These are phyloP conservation scores for Campylomormyrus tamandua DNA, from an alignment of 2,113 vertebrate genomes.

Conservation along the genomic window DNA sequence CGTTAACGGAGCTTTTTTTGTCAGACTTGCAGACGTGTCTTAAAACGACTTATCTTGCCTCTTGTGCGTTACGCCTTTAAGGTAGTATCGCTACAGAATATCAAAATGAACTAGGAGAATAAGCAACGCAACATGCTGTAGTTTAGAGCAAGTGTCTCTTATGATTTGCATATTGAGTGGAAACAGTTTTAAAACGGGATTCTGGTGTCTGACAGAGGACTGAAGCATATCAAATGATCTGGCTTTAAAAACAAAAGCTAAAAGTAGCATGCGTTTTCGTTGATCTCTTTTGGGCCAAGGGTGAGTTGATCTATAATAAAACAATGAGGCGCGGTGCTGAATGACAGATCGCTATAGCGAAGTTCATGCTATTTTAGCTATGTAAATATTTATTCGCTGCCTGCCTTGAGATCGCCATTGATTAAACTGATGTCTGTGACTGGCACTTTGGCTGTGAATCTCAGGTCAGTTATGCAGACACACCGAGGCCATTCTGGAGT, in stretches of 20 bases:
- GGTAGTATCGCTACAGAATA: not conserved
- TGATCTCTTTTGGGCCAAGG: not conserved
- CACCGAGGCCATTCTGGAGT: not conserved
- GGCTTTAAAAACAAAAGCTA: not conserved
- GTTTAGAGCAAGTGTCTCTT: not conserved
- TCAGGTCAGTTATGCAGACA: conserved; percentile 1
- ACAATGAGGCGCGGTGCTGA: not conserved
- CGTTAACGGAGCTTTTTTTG: not conserved
- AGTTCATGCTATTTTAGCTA: not conserved
- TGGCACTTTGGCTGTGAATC: not conserved
- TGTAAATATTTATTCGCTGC: not conserved
- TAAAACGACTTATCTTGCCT: not conserved
- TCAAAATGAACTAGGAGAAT: not conserved
- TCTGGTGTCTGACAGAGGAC: not conserved
- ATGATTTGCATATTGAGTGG: not conserved
- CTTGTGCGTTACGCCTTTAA: not conserved
- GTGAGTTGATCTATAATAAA: not conserved
- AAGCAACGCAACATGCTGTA: not conserved
- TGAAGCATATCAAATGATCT: not conserved
- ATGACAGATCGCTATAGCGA: not conserved
- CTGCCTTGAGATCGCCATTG: not conserved
- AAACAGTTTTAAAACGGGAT: not conserved
- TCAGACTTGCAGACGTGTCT: not conserved
- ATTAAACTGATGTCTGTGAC: not conserved
- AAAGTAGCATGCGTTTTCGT: not conserved